These are phyloP conservation scores for Dryobota labecula DNA, from an alignment of 2,888 invertebrate genomes.

Conservation along the genomic window DNA sequence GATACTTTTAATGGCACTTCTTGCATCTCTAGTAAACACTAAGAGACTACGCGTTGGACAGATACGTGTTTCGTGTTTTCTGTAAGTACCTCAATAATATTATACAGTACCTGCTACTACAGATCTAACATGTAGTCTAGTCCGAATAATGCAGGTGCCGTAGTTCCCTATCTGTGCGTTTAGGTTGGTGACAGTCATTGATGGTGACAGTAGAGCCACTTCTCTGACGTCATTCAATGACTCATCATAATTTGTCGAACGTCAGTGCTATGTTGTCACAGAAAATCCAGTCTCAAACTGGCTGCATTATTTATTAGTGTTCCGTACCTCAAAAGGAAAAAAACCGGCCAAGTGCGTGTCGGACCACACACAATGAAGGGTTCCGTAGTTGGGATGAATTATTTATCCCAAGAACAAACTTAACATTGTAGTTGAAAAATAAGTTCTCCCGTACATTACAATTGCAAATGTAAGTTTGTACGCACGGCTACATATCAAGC, in stretches of 20 bases:
- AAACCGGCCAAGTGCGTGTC: too few species aligned
- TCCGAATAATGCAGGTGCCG: not conserved
- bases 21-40: too few species aligned
- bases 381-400: too few species aligned
- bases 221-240: not conserved
- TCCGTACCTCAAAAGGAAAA: too few species aligned
- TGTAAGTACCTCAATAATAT: not conserved
- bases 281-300: not conserved
- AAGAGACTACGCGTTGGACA: not conserved
- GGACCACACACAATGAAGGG: too few species aligned
- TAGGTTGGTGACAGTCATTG: not conserved
- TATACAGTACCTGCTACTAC: not conserved
- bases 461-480: too few species aligned
- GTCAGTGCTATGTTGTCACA: not conserved
- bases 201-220: not conserved
- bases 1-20: too few species aligned
- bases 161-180: not conserved
- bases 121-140: not conserved
- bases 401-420: too few species aligned
- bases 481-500: too few species aligned
- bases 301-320: too few species aligned
- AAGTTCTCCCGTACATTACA: too few species aligned
- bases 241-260: not conserved
- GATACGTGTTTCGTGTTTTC: not conserved
- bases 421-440: too few species aligned